These are phyloP conservation scores for Melanotaenia nigrans DNA, from an alignment of 2,797 vertebrate genomes.

Conservation along the genomic window DNA sequence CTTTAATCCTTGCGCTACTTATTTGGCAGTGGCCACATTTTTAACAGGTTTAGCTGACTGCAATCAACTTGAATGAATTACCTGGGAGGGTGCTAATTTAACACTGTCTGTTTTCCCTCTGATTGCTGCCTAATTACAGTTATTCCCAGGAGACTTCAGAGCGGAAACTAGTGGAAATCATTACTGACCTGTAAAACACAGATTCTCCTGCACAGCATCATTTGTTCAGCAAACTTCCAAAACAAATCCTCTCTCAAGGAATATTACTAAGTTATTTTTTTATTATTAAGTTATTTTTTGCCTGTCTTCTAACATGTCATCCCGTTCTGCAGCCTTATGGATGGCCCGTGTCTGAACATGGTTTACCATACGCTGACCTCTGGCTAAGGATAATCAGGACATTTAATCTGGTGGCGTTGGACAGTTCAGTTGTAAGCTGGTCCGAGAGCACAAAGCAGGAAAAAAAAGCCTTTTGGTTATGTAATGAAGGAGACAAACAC, in stretches of 20 bases:
- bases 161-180: background rate
- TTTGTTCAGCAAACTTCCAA: too few species aligned
- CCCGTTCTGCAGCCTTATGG: background rate
- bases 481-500: constrained; percentile 57
- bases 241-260: background rate
- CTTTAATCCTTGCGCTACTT: background rate
- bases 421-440: constrained; percentile 46
- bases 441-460: constrained; percentile 14
- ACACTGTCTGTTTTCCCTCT: background rate
- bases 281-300: background rate
- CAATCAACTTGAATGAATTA: constrained; percentile 2
- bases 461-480: constrained; percentile 50
- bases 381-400: constrained; percentile 44
- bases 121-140: background rate
- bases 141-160: background rate
- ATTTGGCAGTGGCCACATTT: background rate
- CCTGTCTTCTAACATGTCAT: background rate
- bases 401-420: constrained; percentile 69
- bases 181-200: background rate
- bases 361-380: constrained; percentile 37
- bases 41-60: background rate
- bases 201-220: background rate
- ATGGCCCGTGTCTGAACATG: constrained; percentile 8
- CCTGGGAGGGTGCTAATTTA: background rate
- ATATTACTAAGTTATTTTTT: too few species aligned